These are phyloP conservation scores for Verasper variegatus DNA, from an alignment of 2,113 vertebrate species.

Conservation along the genomic window DNA sequence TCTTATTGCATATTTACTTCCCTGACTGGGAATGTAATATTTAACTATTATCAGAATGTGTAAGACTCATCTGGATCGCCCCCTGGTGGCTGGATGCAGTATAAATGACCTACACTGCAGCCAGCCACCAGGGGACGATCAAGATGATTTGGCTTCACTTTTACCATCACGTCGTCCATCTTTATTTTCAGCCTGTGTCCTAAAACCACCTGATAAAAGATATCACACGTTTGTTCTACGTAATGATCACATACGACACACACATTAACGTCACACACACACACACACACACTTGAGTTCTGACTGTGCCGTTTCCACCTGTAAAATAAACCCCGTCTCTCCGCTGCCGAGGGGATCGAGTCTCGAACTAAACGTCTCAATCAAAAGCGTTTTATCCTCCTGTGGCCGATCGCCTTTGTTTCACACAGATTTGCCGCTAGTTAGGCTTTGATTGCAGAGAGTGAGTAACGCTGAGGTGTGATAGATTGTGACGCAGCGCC, in stretches of 20 bases:
- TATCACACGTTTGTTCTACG: too few relatives aligned
- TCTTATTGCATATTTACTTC: background rate
- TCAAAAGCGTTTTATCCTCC: slow-evolving; percentile 64
- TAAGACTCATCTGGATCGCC: too few relatives aligned
- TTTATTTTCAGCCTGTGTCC: too few relatives aligned
- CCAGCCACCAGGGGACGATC: too few relatives aligned
- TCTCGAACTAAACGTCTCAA: slow-evolving; percentile 73
- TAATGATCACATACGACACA: too few relatives aligned
- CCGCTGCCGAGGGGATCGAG: slow-evolving; percentile 11
- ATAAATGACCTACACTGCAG: too few relatives aligned
- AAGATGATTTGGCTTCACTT: too few relatives aligned
- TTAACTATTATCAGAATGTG: too few relatives aligned
- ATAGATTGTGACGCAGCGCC: slow-evolving; percentile 49
- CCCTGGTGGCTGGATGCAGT: too few relatives aligned
- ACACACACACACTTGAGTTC: background rate
- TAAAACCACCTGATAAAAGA: too few relatives aligned
- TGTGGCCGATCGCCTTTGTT: slow-evolving; percentile 67
- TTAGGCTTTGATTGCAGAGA: slow-evolving; percentile 71
- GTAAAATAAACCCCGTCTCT: slow-evolving; percentile 35
- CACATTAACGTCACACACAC: background rate
- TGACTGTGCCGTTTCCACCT: background rate
- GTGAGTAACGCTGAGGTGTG: slow-evolving; percentile 41
- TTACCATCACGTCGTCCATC: too few relatives aligned
- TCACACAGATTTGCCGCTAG: slow-evolving; percentile 65
- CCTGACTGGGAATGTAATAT: background rate